These are phyloP conservation scores for Pseudochromis fuscus DNA, from an alignment of 2,797 vertebrate species.

Conservation along the genomic window DNA sequence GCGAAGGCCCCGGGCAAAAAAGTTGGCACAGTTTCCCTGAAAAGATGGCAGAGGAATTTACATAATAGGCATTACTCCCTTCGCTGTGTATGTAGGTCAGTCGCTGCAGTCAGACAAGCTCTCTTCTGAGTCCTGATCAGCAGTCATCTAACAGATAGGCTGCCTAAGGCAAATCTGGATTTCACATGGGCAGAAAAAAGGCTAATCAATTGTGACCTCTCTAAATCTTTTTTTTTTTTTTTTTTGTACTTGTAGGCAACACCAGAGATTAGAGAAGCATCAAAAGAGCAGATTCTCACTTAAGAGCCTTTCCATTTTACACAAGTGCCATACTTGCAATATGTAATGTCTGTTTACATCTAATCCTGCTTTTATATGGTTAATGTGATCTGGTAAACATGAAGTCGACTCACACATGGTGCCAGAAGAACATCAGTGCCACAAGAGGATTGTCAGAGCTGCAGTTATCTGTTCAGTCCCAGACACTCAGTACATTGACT, in stretches of 20 bases:
- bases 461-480: slow-evolving; percentile 31
- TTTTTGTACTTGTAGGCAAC: neutral
- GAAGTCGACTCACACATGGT: neutral
- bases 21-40: slow-evolving; percentile 77
- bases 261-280: slow-evolving; percentile 23
- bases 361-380: slow-evolving; percentile 41
- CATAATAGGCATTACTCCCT: slow-evolving; percentile 81
- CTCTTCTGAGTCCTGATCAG: slow-evolving; percentile 55
- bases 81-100: slow-evolving; percentile 84
- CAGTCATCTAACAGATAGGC: slow-evolving; percentile 49
- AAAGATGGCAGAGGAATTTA: slow-evolving; percentile 81
- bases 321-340: slow-evolving; percentile 13
- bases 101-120: slow-evolving; percentile 68
- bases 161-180: slow-evolving; percentile 44
- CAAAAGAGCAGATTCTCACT: slow-evolving; percentile 10
- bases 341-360: slow-evolving; percentile 13
- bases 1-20: slow-evolving; percentile 62
- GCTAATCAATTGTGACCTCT: slow-evolving; percentile 40
- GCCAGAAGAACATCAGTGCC: slow-evolving; percentile 9
- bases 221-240: slow-evolving; percentile 31
- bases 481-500: neutral
- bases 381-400: slow-evolving; percentile 43
- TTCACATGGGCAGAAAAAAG: slow-evolving; percentile 10
- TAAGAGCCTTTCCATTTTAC: slow-evolving; percentile 5
- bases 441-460: slow-evolving; percentile 12